phyloP scores from a whole-genome alignment of 1,140 invertebrate species.

The Leptoteleia sp. region DNA sequence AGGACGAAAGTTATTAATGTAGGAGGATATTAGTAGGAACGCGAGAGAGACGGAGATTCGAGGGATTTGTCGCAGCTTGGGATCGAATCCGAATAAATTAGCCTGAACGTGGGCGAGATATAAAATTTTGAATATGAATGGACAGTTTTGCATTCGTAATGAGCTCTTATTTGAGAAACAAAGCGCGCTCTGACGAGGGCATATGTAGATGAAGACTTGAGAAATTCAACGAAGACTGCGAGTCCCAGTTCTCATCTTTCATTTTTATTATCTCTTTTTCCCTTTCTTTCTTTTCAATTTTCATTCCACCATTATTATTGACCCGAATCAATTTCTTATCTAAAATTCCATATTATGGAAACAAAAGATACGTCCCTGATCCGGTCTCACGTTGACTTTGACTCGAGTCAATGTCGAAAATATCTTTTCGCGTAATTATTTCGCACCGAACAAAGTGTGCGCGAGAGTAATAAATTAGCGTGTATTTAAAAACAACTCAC shows the following conservation, averaged over 20 bases:
- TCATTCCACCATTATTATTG: neutral
- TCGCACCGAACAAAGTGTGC: slow-evolving; percentile 14
- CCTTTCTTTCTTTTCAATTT: slow-evolving; percentile 22
- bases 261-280: no score
- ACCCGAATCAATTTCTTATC: slow-evolving; percentile 17
- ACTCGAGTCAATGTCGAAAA: no score
- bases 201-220: slow-evolving; percentile 84
- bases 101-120: slow-evolving; percentile 83
- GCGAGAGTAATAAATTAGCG: slow-evolving; percentile 34
- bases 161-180: slow-evolving; percentile 84
- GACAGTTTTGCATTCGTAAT: slow-evolving; percentile 92
- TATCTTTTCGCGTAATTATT: slow-evolving; percentile 32
- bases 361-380: no score
- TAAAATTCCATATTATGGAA: no score
- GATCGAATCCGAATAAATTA: slow-evolving; percentile 82
- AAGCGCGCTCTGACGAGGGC: slow-evolving; percentile 84
- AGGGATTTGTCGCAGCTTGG: slow-evolving; percentile 74
- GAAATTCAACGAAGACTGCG: slow-evolving; percentile 24
- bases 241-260: no score
- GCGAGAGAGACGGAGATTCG: slow-evolving; percentile 63
- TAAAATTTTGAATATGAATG: slow-evolving; percentile 95
- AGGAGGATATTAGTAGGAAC: slow-evolving; percentile 35
- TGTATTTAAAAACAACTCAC: slow-evolving; percentile 40
- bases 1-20: slow-evolving; percentile 46
- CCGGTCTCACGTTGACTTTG: no score